Base-by-base conservation (phyloP, 2,113 vertebrate genomes). In the Thinocorus orbignyianus region DNA sequence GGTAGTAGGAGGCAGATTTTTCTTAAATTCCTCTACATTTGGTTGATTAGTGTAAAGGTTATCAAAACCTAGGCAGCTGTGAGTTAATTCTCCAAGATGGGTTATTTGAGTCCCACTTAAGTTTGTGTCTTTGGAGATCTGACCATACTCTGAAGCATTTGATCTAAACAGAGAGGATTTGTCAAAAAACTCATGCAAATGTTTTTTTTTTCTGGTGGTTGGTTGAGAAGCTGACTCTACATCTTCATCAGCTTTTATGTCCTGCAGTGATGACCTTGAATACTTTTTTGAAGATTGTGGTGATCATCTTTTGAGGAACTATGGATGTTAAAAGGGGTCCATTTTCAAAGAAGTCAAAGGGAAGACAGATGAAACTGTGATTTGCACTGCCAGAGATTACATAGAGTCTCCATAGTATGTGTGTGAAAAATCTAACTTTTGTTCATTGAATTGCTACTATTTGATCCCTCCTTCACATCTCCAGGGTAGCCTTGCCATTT, bases 351-450 rank as follows among this genome's bases (percentile, higher is more conserved):
- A 46, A 46, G 30, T 80, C 70, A 15, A 1, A 73, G 31, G 20
- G n/a, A 77, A 61, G 25, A 12, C 28, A n/a, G n/a, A 60, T 31
- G 28, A 33, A n/a, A 51, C 3, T 9, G 19, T 17, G 49, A 19
- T 11, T 86, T 81, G 33, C 44, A 26, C 26, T 77, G 49, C 49
- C 62, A 39, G 33, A 13, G 58, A 20, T 62, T 5, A 8, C 35
- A 39, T 42, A 28, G 9, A 42, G 7, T 5, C 4, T 64, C 31
- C 33, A 8, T 2, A 28, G 44, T 11, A 30, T 0, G 4, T 10
- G 7, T 18, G 35, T 54, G 69, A 60, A 93, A 93, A 88, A 72
- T 51, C 9, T 55, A 2, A 9, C 8, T 57, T 78, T 58, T 55
- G 37, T 55, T 89, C 44, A 9, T 26, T 20, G 68, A 44, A 60